Percentiles rank a stretch among this genome's conserved stretches.
phyloP scores from a whole-genome alignment of 37 sponge, comb jelly and placozoan species.

The Ephydatia muelleri region DNA sequence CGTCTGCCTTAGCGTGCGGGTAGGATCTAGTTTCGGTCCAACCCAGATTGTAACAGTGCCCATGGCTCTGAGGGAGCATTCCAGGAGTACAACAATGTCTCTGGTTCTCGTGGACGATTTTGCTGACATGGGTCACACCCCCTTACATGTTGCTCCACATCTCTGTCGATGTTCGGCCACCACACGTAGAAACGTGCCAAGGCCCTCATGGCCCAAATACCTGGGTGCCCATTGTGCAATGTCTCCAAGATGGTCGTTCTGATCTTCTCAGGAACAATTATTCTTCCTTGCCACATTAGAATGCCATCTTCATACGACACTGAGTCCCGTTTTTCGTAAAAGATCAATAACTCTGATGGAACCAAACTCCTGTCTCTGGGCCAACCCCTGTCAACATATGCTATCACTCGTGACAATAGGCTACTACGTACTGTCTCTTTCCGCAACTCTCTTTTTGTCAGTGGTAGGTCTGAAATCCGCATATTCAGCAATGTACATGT shows the following conservation, averaged over 20 bases:
- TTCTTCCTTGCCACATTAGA: slow-evolving; percentile 16
- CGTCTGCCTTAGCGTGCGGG: background rate
- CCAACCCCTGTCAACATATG: slow-evolving; percentile 4
- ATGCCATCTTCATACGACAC: slow-evolving; percentile 17
- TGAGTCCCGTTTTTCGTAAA: background rate
- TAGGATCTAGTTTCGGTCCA: background rate
- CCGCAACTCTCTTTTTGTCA: slow-evolving; percentile 9
- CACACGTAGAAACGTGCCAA: slow-evolving; percentile 27
- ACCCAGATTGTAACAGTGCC: background rate
- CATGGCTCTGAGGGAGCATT: too few relatives aligned
- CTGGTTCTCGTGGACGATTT: background rate
- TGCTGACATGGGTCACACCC: slow-evolving; percentile 3
- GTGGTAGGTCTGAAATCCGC: background rate
- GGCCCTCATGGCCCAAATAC: slow-evolving; percentile 11
- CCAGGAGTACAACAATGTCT: slow-evolving; percentile 30
- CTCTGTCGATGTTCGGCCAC: slow-evolving; percentile 47
- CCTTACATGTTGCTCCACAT: background rate
- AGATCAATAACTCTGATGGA: slow-evolving; percentile 4
- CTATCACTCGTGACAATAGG: background rate
- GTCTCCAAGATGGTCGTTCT: background rate
- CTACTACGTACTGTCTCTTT: slow-evolving; percentile 16
- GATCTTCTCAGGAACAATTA: background rate
- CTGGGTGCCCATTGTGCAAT: slow-evolving; percentile 45
- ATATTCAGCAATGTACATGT: slow-evolving; percentile 7
- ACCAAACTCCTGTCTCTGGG: background rate